Evolutionary conservation across 2,797 vertebrate genomes (phyloP), one percentile per base, ranked within the genome.

Genomic region (Pygocentrus nattereri): DNA sequence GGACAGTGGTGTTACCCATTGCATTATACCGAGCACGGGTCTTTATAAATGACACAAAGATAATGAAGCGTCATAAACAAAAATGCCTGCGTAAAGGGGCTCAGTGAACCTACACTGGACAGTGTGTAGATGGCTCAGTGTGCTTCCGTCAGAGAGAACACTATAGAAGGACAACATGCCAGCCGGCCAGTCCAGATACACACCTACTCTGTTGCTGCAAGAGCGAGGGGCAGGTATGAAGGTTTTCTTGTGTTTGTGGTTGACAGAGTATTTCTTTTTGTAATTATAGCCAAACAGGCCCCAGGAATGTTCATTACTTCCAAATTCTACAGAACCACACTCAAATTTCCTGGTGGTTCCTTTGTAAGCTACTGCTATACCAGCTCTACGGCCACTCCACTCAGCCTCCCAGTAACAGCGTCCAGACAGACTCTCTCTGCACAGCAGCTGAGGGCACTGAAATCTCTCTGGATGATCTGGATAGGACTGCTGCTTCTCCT

Each of bases 401-500:
- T 58, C 54, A 8, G n/a, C 54, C 54, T 58, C 54, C 54, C 54
- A 58, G 54, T 58, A 58, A 58, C 54, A 58, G n/a, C 54, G 54
- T 23, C 0, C 5, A 19, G n/a, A 58, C 21, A 58, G 54, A 12
- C 21, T 23, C 54, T 58, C 54, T 58, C 8, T 58, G 54, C 54
- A 58, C 54, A 58, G n/a, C 54, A 58, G 19, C 54, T 58, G 54
- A 0, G 54, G 0, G n/a, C 10, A 11, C 10, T 58, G 4, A 58
- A 4, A 58, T 3, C 54, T 58, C 54, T 58, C n/a, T 58, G 54
- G 54, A 23, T 23, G 52, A 58, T 11, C n/a, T 58, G 54, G 54
- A 18, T 58, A 1, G 18, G 11, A 21, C 54, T n/a, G 54, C 21
- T 21, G 1, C 5, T 44, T 52, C 21, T 54, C 7, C 2, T 16